Base-by-base conservation (phyloP, 2,888 invertebrate genomes). In the Augochlorella aurata region DNA sequence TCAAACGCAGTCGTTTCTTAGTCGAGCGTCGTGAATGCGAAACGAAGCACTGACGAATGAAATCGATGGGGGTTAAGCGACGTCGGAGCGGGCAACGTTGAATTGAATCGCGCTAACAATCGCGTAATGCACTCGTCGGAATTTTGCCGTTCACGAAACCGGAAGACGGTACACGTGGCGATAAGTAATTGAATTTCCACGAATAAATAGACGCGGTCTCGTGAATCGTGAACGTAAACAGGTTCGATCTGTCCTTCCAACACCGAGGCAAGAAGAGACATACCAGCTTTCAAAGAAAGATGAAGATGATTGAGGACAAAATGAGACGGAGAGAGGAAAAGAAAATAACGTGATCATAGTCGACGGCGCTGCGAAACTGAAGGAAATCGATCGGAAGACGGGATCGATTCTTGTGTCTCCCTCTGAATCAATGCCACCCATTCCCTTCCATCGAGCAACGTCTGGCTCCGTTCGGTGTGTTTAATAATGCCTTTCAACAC, bases 151-250 rank as follows among this genome's bases (percentile, higher is more conserved):
- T 72, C 12, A 4, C 14, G 24, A n/a, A 65, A 63, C 63, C 38
- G 49, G 52, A 70, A 49, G 14, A 63, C 49, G 38, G 38, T 52
- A 10, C 73, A 24, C 65, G 65, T 38, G 65, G 44, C 65, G 38
- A 44, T 74, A 74, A 74, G 73, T 74, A 52, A 74, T 74, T 52
- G 73, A 66, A 65, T 66, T 44, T 24, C 38, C 65, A 18, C 50
- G 63, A 63, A 49, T 38, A 63, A 72, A 72, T 38, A 24, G 65
- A 52, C 65, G 21, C 21, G 65, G 18, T 14, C 44, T 65, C 65
- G 65, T 44, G 73, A 65, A 73, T 65, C 65, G 73, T 2, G 73
- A 74, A 65, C 65, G 65, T 52, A 73, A 73, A 73, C 63, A 63
- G 65, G 38, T 65, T 74, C 73, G 73, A 74, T 66, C 50, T 49